Conservation (phyloP, 1,140 invertebrate genomes). For the Leptopilina clavipes region DNA sequence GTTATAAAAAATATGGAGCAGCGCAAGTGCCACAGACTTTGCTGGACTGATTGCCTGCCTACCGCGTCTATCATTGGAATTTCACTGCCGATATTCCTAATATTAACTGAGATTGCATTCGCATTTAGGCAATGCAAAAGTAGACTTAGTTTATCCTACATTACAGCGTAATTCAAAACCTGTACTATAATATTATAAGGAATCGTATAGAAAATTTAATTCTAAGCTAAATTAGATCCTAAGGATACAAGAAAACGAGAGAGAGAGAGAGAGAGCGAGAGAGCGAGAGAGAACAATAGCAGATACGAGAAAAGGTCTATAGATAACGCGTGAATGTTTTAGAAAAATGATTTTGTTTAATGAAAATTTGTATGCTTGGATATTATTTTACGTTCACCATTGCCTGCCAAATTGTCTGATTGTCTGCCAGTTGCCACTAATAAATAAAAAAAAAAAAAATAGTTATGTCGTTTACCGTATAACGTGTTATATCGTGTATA, state of each 20-base stretch:
- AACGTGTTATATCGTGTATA: slow-evolving; percentile 47
- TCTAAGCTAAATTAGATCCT: slow-evolving; percentile 53
- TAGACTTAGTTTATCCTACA: slow-evolving; percentile 66
- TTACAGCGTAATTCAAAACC: slow-evolving; percentile 61
- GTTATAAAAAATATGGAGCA: slow-evolving; percentile 56
- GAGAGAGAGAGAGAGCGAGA: too few species aligned
- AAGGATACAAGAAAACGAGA: slow-evolving; percentile 38
- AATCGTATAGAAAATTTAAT: slow-evolving; percentile 54
- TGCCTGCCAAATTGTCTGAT: slow-evolving; percentile 72
- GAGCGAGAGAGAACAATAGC: slow-evolving; percentile 20
- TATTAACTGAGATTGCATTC: slow-evolving; percentile 64
- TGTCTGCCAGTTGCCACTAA: slow-evolving; percentile 70
- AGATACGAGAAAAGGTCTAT: slow-evolving; percentile 29
- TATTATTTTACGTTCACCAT: slow-evolving; percentile 69
- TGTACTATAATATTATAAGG: slow-evolving; percentile 63
- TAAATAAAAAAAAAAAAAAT: slow-evolving; percentile 34
- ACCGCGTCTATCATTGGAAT: slow-evolving; percentile 74
- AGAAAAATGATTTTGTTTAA: neutral
- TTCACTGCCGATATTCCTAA: slow-evolving; percentile 77
- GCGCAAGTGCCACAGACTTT: slow-evolving; percentile 65
- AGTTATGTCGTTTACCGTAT: slow-evolving; percentile 42
- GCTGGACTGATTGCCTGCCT: slow-evolving; percentile 63
- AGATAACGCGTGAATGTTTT: slow-evolving; percentile 17
- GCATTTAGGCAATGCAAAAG: slow-evolving; percentile 59
- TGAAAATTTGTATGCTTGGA: slow-evolving; percentile 56